Evolutionary conservation across 2,888 invertebrate genomes (phyloP).

Genomic region (Megamerina dolium): DNA sequence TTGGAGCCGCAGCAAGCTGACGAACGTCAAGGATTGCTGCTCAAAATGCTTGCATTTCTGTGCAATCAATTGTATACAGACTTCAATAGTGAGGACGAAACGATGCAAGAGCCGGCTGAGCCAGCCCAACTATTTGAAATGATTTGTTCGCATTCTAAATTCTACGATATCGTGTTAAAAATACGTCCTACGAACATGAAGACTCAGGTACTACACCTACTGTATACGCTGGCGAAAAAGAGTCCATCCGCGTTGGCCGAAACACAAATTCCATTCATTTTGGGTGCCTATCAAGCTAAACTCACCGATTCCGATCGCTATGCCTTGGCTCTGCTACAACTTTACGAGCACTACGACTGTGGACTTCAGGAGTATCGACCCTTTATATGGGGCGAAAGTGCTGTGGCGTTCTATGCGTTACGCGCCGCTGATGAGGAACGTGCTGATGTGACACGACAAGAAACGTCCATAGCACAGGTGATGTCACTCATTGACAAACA

Average conservation of each 20-base stretch:
- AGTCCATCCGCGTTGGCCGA: conserved; percentile 58
- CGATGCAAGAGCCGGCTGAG: conserved; percentile 42
- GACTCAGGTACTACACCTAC: conserved; percentile 60
- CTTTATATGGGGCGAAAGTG: conserved; percentile 77
- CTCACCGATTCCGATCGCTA: conserved; percentile 64
- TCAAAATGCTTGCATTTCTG: conserved; percentile 55
- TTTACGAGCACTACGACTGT: conserved; percentile 63
- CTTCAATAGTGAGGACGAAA: conserved; percentile 30
- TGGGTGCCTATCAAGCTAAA: conserved; percentile 74
- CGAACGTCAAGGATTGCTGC: conserved; percentile 50
- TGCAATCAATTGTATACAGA: conserved; percentile 56
- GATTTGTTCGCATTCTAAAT: conserved; percentile 71
- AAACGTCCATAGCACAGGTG: conserved; percentile 67
- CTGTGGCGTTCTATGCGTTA: conserved; percentile 70
- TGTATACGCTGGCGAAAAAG: conserved; percentile 58
- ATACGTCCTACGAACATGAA: conserved; percentile 49
- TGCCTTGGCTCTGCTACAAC: conserved; percentile 60
- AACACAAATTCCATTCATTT: conserved; percentile 66
- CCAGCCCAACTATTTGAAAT: conserved; percentile 61
- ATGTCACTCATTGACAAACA: conserved; percentile 64
- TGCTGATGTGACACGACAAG: conserved; percentile 57
- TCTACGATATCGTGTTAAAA: conserved; percentile 62
- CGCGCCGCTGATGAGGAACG: conserved; percentile 49
- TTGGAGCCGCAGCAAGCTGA: conserved; percentile 26
- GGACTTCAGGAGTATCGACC: conserved; percentile 66